phyloP scores from a whole-genome alignment of 2,797 vertebrate species.

The Cirrhinus molitorella region DNA sequence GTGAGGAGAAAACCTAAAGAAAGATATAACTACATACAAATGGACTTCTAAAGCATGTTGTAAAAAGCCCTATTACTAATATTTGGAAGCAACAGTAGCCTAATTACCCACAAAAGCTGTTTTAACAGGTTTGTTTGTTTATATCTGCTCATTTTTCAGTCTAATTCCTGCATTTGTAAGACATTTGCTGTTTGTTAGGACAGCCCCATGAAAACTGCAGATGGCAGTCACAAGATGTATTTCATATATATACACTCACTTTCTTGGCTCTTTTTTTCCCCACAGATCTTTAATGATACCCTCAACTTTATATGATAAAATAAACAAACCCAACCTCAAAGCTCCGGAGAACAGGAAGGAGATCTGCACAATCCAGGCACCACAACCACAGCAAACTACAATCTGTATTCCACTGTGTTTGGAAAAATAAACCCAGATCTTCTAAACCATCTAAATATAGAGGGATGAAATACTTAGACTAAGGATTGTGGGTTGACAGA shows the following conservation, averaged over 20 bases:
- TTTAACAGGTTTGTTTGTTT: slow-evolving; percentile 31
- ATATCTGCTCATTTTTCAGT: slow-evolving; percentile 17
- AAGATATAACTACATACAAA: not conserved
- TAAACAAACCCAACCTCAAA: slow-evolving; percentile 63
- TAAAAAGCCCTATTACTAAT: slow-evolving; percentile 5
- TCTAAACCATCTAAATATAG: slow-evolving; percentile 21
- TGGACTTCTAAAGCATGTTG: not conserved
- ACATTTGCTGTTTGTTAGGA: slow-evolving; percentile 47
- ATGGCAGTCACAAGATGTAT: slow-evolving; percentile 9
- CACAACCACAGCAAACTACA: slow-evolving; percentile 61
- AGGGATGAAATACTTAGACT: slow-evolving; percentile 18
- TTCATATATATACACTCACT: not conserved
- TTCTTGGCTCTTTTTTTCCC: not conserved
- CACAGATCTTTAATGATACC: slow-evolving; percentile 37
- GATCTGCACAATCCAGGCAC: slow-evolving; percentile 34
- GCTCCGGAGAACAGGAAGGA: slow-evolving; percentile 53
- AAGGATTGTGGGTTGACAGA: slow-evolving; percentile 14
- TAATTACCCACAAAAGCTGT: slow-evolving; percentile 24
- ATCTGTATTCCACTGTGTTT: slow-evolving; percentile 54
- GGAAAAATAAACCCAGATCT: slow-evolving; percentile 44
- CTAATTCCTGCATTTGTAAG: not conserved
- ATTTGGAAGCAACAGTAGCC: slow-evolving; percentile 1
- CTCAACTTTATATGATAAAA: slow-evolving; percentile 47
- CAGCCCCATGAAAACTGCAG: slow-evolving; percentile 7
- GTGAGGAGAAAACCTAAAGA: not conserved